Evolutionary conservation across 2,113 vertebrate species (phyloP).

Genomic region (Crotalus viridis): DNA sequence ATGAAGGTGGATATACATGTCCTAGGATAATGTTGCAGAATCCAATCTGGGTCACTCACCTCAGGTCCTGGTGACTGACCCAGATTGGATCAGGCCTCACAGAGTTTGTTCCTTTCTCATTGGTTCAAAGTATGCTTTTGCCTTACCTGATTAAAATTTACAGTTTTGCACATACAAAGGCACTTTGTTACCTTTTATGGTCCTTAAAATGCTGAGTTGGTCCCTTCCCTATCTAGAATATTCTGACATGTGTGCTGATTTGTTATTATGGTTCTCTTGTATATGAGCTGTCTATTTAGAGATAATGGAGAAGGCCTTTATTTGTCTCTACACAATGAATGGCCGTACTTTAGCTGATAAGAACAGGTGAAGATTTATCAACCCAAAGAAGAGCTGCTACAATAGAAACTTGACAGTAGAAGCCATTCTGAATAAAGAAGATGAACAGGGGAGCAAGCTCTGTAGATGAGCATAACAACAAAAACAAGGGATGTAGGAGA

Average conservation of each 20-base stretch:
- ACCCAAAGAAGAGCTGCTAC: background rate
- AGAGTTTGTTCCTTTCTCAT: background rate
- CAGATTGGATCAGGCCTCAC: background rate
- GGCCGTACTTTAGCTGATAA: background rate
- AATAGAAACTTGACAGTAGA: background rate
- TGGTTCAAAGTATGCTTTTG: background rate
- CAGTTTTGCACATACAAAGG: background rate
- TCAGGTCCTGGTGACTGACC: rapidly evolving
- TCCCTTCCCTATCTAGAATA: background rate
- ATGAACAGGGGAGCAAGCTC: background rate
- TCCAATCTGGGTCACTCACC: no score
- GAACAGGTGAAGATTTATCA: background rate
- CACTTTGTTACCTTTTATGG: background rate
- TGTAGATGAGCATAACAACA: background rate
- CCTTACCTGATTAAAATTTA: background rate
- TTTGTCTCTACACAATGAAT: background rate
- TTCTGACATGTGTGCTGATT: background rate
- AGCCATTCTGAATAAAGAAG: background rate
- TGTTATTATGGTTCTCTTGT: background rate
- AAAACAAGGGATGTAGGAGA: background rate
- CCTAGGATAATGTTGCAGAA: no score
- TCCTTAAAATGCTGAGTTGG: background rate
- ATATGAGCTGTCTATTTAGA: background rate
- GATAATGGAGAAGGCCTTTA: background rate
- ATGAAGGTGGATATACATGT: no score